Percentiles rank a stretch among this genome's conserved stretches.
Conservation (phyloP, 2,888 invertebrate genomes). For the Thera obeliscata region DNA sequence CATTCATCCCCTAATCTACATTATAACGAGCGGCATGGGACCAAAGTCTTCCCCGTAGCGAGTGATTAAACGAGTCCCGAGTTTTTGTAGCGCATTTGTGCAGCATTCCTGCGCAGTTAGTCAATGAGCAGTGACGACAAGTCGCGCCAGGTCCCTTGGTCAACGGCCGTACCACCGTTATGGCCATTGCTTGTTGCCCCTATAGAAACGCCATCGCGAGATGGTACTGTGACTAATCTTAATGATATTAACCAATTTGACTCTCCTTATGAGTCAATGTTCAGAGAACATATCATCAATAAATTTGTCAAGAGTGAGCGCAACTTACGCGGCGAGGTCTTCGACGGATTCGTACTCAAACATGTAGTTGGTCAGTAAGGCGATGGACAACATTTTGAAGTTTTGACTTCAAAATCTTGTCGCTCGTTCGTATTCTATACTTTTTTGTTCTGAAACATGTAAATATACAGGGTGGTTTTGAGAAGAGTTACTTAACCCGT, state of each 20-base stretch:
- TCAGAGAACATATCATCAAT: conserved; percentile 18
- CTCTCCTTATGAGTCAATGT: conserved; percentile 19
- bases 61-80: conserved; percentile 22
- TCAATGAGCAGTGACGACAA: conserved; percentile 43
- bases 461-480: too few species aligned
- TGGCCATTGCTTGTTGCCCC: conserved; percentile 1
- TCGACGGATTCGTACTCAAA: background rate
- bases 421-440: too few species aligned
- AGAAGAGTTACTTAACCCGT: too few species aligned
- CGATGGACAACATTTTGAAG: too few species aligned
- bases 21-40: conserved; percentile 15
- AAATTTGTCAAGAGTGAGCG: background rate
- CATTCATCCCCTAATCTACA: conserved; percentile 33
- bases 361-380: too few species aligned
- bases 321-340: background rate
- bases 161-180: conserved; percentile 33
- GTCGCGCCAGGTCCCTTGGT: conserved; percentile 28
- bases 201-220: conserved; percentile 10
- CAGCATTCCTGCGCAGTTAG: conserved; percentile 45
- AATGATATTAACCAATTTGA: conserved; percentile 17
- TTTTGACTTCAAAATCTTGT: too few species aligned
- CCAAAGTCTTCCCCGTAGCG: conserved; percentile 30
- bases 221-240: conserved; percentile 26
- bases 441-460: too few species aligned
- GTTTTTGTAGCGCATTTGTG: conserved; percentile 32